Evolutionary conservation across 2,888 invertebrate species (phyloP), one percentile per base, ranked within the genome.

Genomic region (Formica aserva): DNA sequence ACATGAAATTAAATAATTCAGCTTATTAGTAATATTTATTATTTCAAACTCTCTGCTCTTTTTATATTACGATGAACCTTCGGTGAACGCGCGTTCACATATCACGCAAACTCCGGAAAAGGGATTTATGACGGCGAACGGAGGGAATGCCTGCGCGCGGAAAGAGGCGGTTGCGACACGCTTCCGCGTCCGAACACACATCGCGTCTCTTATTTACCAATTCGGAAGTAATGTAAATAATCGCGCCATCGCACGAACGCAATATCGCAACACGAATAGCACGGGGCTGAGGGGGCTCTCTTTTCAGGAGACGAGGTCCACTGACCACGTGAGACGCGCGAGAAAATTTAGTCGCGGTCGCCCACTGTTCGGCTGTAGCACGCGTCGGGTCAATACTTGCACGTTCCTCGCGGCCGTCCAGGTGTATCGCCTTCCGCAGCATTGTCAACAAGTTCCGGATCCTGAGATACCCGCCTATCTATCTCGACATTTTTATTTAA

Each of bases 391-490:
- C 89, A 91, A 90, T 89, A 90, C 62, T 87, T 91, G 65, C 32
- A 84, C 84, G 72, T 22, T 85, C 52, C 87, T 52, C 90, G 85
- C 85, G 92, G 89, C 90, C 94, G 91, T 92, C 94, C 94, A 92
- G 94, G 94, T 94, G 94, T 94, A 94, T 95, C 94, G 94, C 94
- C 94, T 94, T 94, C 94, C 94, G 94, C 86, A 92, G 89, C 93
- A 94, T 95, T 95, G 94, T 95, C 94, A 92, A 91, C 92, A 90
- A 92, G 92, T 93, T 93, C 93, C 93, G 93, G 93, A 93, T 93
- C 62, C 90, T 92, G 89, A 92, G 92, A 91, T 88, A 88, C 87
- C 88, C 89, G 85, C 86, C 89, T 84, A 87, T 83, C 85, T 74
- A 83, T 84, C 87, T 83, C 67, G 18, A 9, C 67, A 57, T 57